Base-by-base conservation (phyloP, 2,888 invertebrate species). In the Leucoptera coffeella region DNA sequence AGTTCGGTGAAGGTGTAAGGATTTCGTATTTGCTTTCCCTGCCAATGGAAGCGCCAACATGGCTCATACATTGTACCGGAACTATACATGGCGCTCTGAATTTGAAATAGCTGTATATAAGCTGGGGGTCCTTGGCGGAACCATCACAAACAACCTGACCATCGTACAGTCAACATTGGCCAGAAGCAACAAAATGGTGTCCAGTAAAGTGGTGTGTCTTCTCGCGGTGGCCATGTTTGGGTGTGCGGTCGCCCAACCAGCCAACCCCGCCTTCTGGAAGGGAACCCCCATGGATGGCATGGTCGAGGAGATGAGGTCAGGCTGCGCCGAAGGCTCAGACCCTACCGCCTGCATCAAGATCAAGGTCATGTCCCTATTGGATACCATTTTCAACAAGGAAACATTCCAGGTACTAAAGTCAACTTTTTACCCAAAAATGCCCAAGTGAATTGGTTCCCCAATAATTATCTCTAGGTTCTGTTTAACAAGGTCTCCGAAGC, bases 321-420 rank as follows among this genome's bases (percentile, higher is more conserved):
- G 82, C 45, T 89, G 88, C 53, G 73, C 77, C 21, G 79, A 79
- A 40, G 82, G 82, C 39, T 80, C 80, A 39, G 86, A 87, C 50
- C 81, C 84, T 12, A 74, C 86, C 30, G 81, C 86, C 35, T 89
- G 89, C 61, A 79, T 88, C 58, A 87, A 88, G 57, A 84, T 80
- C 71, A 85, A 85, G 52, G 83, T 86, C 35, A 80, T 88, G 72
- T 80, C 81, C 34, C 74, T 86, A 37, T 61, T 88, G 50, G 85
- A 87, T 55, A 80, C 80, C 42, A 76, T 87, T 40, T 77, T 87
- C 58, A 81, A 80, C 53, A 83, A 85, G 62, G 86, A 87, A 49
- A 78, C 76, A 38, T 85, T 79, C 61, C 80, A 85, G 78, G 86
- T 84, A 67, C 58, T 24, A 14, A n/a, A 12, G 12, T n/a, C 12